These are phyloP conservation scores for Blera fallax DNA, from an alignment of 2,888 invertebrate species.

Conservation along the genomic window DNA sequence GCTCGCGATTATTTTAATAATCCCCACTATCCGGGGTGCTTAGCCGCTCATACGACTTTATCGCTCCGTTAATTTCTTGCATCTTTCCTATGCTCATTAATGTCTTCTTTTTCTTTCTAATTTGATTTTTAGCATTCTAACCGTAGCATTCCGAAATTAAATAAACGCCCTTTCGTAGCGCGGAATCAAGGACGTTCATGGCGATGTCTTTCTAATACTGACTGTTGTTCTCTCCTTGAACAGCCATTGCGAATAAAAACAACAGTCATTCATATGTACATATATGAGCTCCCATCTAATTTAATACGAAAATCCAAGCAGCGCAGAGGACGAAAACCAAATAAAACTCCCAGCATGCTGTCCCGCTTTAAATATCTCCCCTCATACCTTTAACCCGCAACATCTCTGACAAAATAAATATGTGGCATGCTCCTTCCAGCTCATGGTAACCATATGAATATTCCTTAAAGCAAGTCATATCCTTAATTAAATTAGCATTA, in stretches of 20 bases:
- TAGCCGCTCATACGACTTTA: too few relatives aligned
- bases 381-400: not conserved
- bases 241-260: not conserved
- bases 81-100: too few relatives aligned
- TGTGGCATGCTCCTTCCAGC: slow-evolving; percentile 21
- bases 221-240: not conserved
- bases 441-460: slow-evolving; percentile 52
- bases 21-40: too few relatives aligned
- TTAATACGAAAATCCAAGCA: not conserved
- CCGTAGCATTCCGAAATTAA: too few relatives aligned
- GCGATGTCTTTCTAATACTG: too few relatives aligned
- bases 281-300: not conserved
- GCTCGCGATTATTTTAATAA: too few relatives aligned
- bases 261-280: not conserved
- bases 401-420: not conserved
- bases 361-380: not conserved
- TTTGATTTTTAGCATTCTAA: too few relatives aligned
- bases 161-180: too few relatives aligned
- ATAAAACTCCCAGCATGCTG: slow-evolving; percentile 15
- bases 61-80: too few relatives aligned
- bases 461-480: slow-evolving; percentile 68
- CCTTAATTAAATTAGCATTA: slow-evolving; percentile 72
- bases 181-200: too few relatives aligned
- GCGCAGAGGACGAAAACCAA: not conserved
- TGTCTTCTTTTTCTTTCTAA: too few relatives aligned